phyloP scores from a whole-genome alignment of 2,888 invertebrate genomes.

The Helleia helle region DNA sequence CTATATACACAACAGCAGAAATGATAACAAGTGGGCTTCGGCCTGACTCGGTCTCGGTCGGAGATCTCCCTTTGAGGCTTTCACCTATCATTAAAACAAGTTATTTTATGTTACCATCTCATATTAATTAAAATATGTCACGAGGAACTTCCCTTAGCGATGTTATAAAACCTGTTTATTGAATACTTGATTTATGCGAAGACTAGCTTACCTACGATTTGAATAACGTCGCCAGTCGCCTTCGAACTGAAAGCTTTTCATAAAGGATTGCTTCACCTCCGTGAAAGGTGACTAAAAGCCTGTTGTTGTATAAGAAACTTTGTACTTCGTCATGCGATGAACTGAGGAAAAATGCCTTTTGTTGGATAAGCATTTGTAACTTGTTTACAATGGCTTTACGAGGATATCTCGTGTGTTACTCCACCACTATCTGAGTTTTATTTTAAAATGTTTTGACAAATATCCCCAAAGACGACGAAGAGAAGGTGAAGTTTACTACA shows the following conservation, averaged over 20 bases:
- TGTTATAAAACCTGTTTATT: conserved; percentile 35
- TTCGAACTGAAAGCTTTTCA: conserved; percentile 65
- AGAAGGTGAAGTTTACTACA: too few species aligned
- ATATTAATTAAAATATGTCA: too few species aligned
- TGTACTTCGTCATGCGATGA: conserved; percentile 35
- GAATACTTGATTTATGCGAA: conserved; percentile 44
- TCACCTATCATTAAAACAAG: too few species aligned
- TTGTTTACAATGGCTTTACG: conserved; percentile 8
- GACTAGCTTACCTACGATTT: conserved; percentile 55
- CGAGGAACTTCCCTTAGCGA: neutral
- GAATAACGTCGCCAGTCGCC: conserved; percentile 56
- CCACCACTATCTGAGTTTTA: neutral
- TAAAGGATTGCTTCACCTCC: conserved; percentile 54
- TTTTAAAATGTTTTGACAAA: neutral
- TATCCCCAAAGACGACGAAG: too few species aligned
- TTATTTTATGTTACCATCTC: too few species aligned
- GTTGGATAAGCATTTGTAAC: conserved; percentile 21
- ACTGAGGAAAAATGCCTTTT: conserved; percentile 27
- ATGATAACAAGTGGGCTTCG: too few species aligned
- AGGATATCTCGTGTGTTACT: neutral
- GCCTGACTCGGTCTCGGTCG: too few species aligned
- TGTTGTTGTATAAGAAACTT: conserved; percentile 47
- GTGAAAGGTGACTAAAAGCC: conserved; percentile 51
- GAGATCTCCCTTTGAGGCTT: too few species aligned
- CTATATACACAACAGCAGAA: too few species aligned